A percentile compares a stretch with the other conserved stretches of the same genome.
phyloP scores from a whole-genome alignment of 2,888 invertebrate species.

The Lysandra coridon region DNA sequence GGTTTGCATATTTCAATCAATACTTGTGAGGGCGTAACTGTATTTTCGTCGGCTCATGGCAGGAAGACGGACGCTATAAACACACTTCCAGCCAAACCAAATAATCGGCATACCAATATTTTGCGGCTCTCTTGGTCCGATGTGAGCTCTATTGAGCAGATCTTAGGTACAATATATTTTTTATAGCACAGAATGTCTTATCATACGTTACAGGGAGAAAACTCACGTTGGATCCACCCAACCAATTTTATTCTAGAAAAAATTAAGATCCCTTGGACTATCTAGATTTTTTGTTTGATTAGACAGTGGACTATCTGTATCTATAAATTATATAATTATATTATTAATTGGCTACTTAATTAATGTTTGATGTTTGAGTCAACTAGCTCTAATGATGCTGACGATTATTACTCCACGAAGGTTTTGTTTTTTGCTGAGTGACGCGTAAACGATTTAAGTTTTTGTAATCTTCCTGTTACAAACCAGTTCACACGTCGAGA shows the following conservation, averaged over 20 bases:
- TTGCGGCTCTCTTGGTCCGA: slow-evolving; percentile 36
- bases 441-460: slow-evolving; percentile 34
- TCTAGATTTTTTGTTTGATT: no score
- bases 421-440: slow-evolving; percentile 24
- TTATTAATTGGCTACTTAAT: not conserved
- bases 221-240: not conserved
- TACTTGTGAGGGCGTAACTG: slow-evolving; percentile 74
- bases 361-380: not conserved
- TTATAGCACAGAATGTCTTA: not conserved
- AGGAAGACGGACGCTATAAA: slow-evolving; percentile 79
- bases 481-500: slow-evolving; percentile 34
- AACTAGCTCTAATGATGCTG: not conserved
- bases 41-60: slow-evolving; percentile 75
- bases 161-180: not conserved
- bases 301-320: not conserved
- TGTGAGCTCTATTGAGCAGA: slow-evolving; percentile 28
- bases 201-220: not conserved
- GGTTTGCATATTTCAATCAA: slow-evolving; percentile 79
- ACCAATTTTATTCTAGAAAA: no score
- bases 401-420: not conserved
- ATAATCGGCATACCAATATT: slow-evolving; percentile 51
- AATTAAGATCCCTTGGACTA: no score
- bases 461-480: slow-evolving; percentile 36
- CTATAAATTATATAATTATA: not conserved
- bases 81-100: slow-evolving; percentile 65